These are phyloP conservation scores for Macrochelys suwanniensis DNA, from an alignment of 2,797 vertebrate genomes.

Conservation along the genomic window DNA sequence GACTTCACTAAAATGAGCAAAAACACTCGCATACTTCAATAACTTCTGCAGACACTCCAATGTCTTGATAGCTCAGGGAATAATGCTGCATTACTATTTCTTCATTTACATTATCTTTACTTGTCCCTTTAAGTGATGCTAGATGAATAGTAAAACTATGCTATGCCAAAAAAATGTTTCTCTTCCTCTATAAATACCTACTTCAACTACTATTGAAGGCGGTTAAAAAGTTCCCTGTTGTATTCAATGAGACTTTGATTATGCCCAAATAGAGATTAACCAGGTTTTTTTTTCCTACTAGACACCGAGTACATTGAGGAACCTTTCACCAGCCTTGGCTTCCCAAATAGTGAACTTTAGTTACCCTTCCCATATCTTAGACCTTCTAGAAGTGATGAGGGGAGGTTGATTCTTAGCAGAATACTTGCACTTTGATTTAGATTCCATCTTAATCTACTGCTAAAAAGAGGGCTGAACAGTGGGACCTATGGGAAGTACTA, in stretches of 20 bases:
- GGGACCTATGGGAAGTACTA: not conserved
- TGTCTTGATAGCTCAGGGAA: not conserved
- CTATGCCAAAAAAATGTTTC: not conserved
- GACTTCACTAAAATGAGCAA: not conserved
- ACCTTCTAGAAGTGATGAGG: not conserved
- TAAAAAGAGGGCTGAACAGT: not conserved
- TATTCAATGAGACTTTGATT: not conserved
- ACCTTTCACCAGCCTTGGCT: not conserved
- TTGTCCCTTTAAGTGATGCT: not conserved
- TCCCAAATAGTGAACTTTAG: not conserved
- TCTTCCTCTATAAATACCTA: not conserved
- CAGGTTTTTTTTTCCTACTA: not conserved
- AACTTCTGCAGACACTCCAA: not conserved
- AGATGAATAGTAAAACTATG: not conserved
- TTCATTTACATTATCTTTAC: not conserved
- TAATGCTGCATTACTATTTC: fast-evolving
- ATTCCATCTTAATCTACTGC: not conserved
- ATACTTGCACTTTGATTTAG: not conserved
- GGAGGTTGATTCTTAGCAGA: not conserved
- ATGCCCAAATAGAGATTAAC: not conserved
- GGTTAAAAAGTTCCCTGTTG: not conserved
- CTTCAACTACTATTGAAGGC: fast-evolving
- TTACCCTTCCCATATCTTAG: not conserved
- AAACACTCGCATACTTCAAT: not conserved
- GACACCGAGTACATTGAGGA: not conserved